Conservation (phyloP, 2,888 invertebrate genomes). For the Coelinius sp. region DNA sequence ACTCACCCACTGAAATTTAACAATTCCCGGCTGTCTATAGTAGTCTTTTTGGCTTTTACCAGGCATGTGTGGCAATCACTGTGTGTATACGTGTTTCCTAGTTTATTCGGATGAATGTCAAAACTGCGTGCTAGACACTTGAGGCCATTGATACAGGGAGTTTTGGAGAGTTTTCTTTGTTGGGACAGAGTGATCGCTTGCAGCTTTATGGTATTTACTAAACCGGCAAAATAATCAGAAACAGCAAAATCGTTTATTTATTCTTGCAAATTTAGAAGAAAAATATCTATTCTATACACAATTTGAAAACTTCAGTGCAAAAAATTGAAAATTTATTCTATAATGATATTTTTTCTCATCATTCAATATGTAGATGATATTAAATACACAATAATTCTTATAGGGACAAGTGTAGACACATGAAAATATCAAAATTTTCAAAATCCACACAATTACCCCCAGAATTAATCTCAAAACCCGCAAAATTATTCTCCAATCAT, state of each 20-base stretch:
- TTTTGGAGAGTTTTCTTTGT: background rate
- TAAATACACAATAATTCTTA: too few species aligned
- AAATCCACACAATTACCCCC: background rate
- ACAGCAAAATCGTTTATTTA: too few species aligned
- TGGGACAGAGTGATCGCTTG: background rate
- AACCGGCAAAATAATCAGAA: too few species aligned
- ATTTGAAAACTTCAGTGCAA: too few species aligned
- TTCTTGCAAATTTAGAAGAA: too few species aligned
- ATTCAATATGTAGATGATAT: too few species aligned
- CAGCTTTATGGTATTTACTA: too few species aligned
- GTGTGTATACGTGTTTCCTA: conserved; percentile 5
- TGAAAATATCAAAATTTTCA: background rate
- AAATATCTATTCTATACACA: too few species aligned
- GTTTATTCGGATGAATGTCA: conserved; percentile 9
- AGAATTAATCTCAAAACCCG: background rate
- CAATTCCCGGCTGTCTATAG: conserved; percentile 42
- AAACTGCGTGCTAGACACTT: background rate
- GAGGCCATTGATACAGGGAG: background rate
- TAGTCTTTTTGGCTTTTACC: conserved; percentile 1
- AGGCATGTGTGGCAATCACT: background rate
- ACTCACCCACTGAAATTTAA: conserved; percentile 52
- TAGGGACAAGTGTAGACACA: background rate
- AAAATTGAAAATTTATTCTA: too few species aligned
- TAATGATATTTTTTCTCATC: too few species aligned
- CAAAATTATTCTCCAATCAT: background rate